These are phyloP conservation scores for Panagrolaimus sp. DNA, from an alignment of 1,140 invertebrate species.

Conservation along the genomic window DNA sequence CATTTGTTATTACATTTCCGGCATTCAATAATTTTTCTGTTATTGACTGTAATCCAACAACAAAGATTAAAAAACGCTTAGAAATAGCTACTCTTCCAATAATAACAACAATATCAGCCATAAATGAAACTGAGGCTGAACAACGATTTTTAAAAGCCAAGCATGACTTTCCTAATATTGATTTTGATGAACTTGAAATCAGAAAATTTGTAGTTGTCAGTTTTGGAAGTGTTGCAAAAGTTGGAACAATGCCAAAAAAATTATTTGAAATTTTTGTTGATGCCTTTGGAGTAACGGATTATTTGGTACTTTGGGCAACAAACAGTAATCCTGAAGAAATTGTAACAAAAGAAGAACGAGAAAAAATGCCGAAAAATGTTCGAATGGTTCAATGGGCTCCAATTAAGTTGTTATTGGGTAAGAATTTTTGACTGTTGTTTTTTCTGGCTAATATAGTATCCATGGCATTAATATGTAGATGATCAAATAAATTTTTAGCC, in stretches of 20 bases:
- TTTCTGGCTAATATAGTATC: background rate
- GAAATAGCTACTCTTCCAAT: too few species aligned
- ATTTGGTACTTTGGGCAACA: slow-evolving; percentile 50
- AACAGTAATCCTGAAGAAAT: slow-evolving; percentile 31
- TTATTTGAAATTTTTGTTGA: slow-evolving; percentile 41
- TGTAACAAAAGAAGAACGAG: slow-evolving; percentile 19
- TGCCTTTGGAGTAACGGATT: slow-evolving; percentile 32
- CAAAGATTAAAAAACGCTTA: background rate
- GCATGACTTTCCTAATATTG: slow-evolving; percentile 34
- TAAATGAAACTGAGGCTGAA: slow-evolving; percentile 15
- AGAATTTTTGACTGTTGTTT: background rate
- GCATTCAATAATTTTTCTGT: background rate
- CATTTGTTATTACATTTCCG: background rate
- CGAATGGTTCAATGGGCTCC: slow-evolving; percentile 46
- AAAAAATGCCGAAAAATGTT: slow-evolving; percentile 41
- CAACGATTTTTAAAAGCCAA: slow-evolving; percentile 26
- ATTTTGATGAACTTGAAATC: slow-evolving; percentile 44
- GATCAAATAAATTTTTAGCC: slow-evolving; percentile 34
- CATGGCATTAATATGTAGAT: background rate
- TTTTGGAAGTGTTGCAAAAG: slow-evolving; percentile 54
- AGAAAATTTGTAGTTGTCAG: slow-evolving; percentile 46
- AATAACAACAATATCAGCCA: background rate
- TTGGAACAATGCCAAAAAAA: slow-evolving; percentile 43
- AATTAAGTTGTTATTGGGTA: slow-evolving; percentile 51
- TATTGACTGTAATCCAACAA: background rate